Evolutionary conservation across 2,113 vertebrate genomes (phyloP).

Genomic region (Procapra przewalskii): DNA sequence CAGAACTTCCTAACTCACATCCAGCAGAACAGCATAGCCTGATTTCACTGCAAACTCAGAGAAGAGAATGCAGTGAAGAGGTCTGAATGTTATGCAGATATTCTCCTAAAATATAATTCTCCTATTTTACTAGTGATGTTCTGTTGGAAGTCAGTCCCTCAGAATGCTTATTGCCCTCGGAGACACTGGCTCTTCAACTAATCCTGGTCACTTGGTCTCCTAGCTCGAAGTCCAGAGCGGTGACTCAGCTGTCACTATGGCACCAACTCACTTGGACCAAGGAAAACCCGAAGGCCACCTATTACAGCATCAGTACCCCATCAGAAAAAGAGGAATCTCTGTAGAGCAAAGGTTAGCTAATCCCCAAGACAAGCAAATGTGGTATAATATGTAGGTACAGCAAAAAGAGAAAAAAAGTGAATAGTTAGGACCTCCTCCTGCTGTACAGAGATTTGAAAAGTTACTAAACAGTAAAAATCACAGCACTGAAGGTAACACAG

Average conservation of each 20-base stretch:
- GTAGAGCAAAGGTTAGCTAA: not conserved
- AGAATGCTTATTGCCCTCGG: not conserved
- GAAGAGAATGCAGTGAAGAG: not conserved
- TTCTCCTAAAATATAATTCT: not conserved
- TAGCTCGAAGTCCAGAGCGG: not conserved
- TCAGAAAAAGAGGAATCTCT: not conserved
- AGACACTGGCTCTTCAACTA: not conserved
- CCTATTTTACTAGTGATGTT: not conserved
- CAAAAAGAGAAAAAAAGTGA: not conserved
- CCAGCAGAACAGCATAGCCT: not conserved
- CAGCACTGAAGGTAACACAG: conserved; percentile 33
- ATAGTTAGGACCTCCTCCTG: not conserved
- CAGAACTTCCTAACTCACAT: not conserved
- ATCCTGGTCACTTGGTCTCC: not conserved
- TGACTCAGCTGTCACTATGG: not conserved
- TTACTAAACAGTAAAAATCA: conserved; percentile 38
- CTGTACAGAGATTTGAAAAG: not conserved
- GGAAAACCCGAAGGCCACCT: not conserved
- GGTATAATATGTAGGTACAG: not conserved
- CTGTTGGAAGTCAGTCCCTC: not conserved
- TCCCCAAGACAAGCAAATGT: not conserved
- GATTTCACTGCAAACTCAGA: not conserved
- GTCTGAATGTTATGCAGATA: not conserved
- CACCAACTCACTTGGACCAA: not conserved
- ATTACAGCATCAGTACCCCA: not conserved